Conservation (phyloP, 2,888 invertebrate genomes). For the Camponotus fellah region DNA sequence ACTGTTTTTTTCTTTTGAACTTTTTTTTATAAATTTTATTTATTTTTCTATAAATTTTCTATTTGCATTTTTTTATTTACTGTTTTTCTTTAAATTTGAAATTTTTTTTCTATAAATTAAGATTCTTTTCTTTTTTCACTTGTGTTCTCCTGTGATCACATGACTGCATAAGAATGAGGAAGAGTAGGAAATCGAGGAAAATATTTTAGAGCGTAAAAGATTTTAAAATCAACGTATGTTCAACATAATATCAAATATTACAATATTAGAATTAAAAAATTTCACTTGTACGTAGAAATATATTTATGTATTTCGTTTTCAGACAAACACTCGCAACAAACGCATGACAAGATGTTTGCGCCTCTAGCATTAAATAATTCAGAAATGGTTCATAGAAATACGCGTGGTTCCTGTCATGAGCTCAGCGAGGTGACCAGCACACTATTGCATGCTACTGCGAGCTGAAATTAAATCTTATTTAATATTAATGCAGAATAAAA, state of each 20-base stretch:
- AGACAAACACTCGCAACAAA: slow-evolving; percentile 80
- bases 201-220: neutral
- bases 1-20: no score
- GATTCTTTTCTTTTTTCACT: neutral
- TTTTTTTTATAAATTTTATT: neutral
- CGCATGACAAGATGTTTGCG: slow-evolving; percentile 75
- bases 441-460: slow-evolving; percentile 81
- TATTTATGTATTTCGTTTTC: slow-evolving; percentile 28
- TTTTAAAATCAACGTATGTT: neutral
- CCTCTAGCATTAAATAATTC: slow-evolving; percentile 74
- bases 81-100: neutral
- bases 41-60: no score
- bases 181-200: neutral
- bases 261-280: neutral
- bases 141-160: neutral
- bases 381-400: slow-evolving; percentile 80
- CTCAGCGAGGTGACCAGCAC: slow-evolving; percentile 83
- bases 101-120: neutral
- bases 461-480: slow-evolving; percentile 66
- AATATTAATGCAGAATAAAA: neutral
- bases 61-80: neutral
- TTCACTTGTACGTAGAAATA: neutral
- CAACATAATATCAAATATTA: neutral
- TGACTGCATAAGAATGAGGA: neutral
- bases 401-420: slow-evolving; percentile 81